Conservation (phyloP, 2,113 vertebrate species). For the Oceanodroma tethys region DNA sequence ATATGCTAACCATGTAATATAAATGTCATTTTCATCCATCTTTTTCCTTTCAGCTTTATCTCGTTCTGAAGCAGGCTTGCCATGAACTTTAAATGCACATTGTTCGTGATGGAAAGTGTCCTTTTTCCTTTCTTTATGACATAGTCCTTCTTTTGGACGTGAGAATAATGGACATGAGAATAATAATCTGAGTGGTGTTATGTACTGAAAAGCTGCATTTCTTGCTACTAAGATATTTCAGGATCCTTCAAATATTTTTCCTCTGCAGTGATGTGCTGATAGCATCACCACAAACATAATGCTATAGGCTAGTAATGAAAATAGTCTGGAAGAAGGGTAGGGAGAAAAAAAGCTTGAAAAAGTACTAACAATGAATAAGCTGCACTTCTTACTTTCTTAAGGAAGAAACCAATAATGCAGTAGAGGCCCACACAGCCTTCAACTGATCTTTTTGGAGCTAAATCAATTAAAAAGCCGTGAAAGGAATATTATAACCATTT, state of each 20-base stretch:
- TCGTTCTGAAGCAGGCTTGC: not conserved
- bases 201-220: not conserved
- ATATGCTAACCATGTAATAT: not conserved
- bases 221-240: not conserved
- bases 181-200: not conserved
- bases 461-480: conserved; percentile 50
- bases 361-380: not conserved
- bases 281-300: not conserved
- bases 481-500: conserved; percentile 57
- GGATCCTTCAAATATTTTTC: not conserved
- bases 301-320: not conserved
- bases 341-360: not conserved
- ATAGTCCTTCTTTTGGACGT: not conserved
- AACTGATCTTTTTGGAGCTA: conserved; percentile 30
- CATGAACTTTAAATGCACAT: not conserved
- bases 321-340: not conserved
- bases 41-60: not conserved
- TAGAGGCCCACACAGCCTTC: not conserved
- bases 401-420: not conserved
- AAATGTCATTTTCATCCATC: conserved; percentile 1
- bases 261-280: not conserved
- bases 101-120: not conserved
- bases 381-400: not conserved
- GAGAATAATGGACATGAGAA: not conserved
- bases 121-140: not conserved